Conservation (phyloP, 1,140 invertebrate species). For the Manduca sexta region DNA sequence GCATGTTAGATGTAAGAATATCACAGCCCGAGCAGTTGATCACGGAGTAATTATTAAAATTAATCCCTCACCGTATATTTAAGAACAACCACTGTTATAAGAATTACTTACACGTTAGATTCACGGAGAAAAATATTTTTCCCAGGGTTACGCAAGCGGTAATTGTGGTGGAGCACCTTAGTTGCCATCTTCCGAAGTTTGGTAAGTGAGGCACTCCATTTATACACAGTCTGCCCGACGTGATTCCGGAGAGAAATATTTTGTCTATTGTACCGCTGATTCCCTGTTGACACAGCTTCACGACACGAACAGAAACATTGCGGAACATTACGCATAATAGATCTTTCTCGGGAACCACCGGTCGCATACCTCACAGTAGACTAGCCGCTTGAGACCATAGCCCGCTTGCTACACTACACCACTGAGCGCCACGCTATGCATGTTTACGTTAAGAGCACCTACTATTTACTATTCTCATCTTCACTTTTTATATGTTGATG, state of each 20-base stretch:
- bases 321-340: slow-evolving; percentile 70
- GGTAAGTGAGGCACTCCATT: slow-evolving; percentile 73
- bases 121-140: slow-evolving; percentile 73
- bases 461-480: slow-evolving; percentile 20
- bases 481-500: slow-evolving; percentile 37
- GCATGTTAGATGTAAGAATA: slow-evolving; percentile 61
- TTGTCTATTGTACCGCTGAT: slow-evolving; percentile 69
- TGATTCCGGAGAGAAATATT: slow-evolving; percentile 73
- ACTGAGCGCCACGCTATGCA: slow-evolving; percentile 60
- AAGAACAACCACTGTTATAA: slow-evolving; percentile 63
- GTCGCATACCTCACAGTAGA: slow-evolving; percentile 60
- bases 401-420: slow-evolving; percentile 10
- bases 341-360: slow-evolving; percentile 70
- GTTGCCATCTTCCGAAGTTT: slow-evolving; percentile 71
- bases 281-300: slow-evolving; percentile 55
- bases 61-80: slow-evolving; percentile 36
- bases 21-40: slow-evolving; percentile 42
- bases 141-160: slow-evolving; percentile 73
- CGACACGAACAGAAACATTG: slow-evolving; percentile 53
- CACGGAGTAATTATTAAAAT: slow-evolving; percentile 44
- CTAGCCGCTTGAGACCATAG: slow-evolving; percentile 59
- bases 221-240: slow-evolving; percentile 69
- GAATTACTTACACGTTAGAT: slow-evolving; percentile 70
- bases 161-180: slow-evolving; percentile 73
- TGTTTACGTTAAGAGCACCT: slow-evolving; percentile 67